Conservation (phyloP, 1,140 invertebrate genomes). For the Trichonephila clavata region DNA sequence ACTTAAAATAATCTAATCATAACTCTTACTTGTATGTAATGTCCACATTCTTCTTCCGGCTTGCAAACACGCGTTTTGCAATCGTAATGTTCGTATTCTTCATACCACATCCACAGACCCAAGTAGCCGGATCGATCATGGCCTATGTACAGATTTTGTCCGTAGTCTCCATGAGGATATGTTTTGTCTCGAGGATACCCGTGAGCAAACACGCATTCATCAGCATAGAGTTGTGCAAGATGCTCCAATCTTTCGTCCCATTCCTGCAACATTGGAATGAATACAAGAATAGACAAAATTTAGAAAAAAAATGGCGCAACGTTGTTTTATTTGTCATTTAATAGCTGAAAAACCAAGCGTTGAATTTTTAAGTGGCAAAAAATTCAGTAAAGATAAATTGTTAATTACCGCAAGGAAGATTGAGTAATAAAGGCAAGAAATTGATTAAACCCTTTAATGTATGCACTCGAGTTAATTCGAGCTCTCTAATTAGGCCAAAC, state of each 20-base stretch:
- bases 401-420: too few species aligned
- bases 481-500: too few species aligned
- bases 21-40: constrained; percentile 45
- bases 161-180: constrained; percentile 18
- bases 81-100: constrained; percentile 54
- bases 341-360: too few species aligned
- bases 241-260: constrained; percentile 54
- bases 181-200: neutral
- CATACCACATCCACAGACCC: constrained; percentile 49
- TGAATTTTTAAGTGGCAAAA: too few species aligned
- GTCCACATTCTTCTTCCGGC: constrained; percentile 36
- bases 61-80: neutral
- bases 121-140: constrained; percentile 14
- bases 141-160: constrained; percentile 60
- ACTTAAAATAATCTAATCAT: neutral
- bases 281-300: too few species aligned
- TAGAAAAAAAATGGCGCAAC: too few species aligned
- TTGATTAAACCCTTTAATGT: too few species aligned
- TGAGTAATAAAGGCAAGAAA: too few species aligned
- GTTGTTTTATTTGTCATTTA: too few species aligned
- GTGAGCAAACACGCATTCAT: constrained; percentile 43
- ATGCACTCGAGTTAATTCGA: too few species aligned
- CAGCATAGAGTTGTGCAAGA: constrained; percentile 45
- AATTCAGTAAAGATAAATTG: too few species aligned
- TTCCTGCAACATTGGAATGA: constrained; percentile 27